Conservation (phyloP, 2,888 invertebrate genomes). For the Odontocerum albicorne region DNA sequence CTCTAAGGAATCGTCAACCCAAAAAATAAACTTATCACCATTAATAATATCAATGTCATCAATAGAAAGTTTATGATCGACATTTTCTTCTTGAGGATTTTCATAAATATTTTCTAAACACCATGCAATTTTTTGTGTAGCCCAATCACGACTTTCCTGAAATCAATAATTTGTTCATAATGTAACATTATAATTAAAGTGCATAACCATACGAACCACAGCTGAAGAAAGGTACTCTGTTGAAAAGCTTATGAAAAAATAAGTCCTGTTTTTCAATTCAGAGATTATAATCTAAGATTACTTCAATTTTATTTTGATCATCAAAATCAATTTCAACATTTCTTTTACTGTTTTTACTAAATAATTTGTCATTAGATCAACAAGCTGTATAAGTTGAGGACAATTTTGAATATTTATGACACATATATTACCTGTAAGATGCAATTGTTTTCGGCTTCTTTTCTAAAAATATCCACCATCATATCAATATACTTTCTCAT, state of each 20-base stretch:
- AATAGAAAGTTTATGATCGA: no score
- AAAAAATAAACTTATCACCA: conserved; percentile 28
- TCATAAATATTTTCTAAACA: conserved; percentile 26
- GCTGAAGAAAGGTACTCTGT: no score
- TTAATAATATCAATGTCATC: background rate
- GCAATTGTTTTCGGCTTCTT: conserved; percentile 18
- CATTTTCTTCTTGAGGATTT: background rate
- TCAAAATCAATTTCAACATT: no score
- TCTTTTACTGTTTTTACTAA: no score
- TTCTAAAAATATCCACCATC: conserved; percentile 30
- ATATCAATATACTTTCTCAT: conserved; percentile 27
- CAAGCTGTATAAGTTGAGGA: no score
- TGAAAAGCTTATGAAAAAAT: no score
- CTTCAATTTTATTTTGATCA: no score
- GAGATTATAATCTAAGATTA: no score
- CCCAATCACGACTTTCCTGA: conserved; percentile 30
- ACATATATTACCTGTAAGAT: conserved; percentile 21
- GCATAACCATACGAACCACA: background rate
- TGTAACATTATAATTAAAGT: conserved; percentile 4
- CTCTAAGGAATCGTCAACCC: conserved; percentile 31
- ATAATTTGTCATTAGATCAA: no score
- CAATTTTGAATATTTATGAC: no score
- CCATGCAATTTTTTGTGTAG: conserved; percentile 24
- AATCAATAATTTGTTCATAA: conserved; percentile 7
- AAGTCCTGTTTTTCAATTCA: no score